These are phyloP conservation scores for Globicephala melas DNA, from an alignment of 2,113 vertebrate species.

Conservation along the genomic window DNA sequence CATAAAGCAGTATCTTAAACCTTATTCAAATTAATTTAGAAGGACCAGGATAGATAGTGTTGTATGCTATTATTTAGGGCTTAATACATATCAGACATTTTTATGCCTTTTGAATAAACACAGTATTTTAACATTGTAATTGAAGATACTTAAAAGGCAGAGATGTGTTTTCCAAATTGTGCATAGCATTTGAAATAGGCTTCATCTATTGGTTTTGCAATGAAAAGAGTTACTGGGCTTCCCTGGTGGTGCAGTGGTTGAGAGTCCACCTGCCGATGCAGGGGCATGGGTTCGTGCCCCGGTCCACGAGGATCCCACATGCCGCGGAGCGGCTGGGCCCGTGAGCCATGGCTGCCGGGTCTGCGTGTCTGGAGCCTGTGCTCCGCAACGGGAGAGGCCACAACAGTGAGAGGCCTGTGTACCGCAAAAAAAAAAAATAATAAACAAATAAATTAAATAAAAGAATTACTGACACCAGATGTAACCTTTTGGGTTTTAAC, in stretches of 20 bases:
- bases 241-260: too few relatives aligned
- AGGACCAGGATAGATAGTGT: conserved; percentile 69
- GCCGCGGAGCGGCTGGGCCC: too few relatives aligned
- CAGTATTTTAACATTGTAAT: conserved; percentile 57
- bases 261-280: too few relatives aligned
- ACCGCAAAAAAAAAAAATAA: too few relatives aligned
- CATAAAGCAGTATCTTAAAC: conserved; percentile 73
- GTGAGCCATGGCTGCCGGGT: too few relatives aligned
- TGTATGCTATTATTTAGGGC: conserved; percentile 56
- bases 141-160: conserved; percentile 65
- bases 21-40: conserved; percentile 76
- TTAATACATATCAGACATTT: conserved; percentile 67
- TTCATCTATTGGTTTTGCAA: conserved; percentile 65
- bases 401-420: too few relatives aligned
- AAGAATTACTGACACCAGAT: conserved; percentile 36
- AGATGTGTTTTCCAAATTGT: conserved; percentile 52
- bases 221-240: conserved; percentile 35
- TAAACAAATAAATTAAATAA: background rate
- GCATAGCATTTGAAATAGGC: conserved; percentile 67
- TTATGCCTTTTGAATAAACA: conserved; percentile 64
- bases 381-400: too few relatives aligned
- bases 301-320: too few relatives aligned
- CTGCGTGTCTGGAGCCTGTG: too few relatives aligned
- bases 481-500: background rate
- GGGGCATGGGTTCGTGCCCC: too few relatives aligned